These are phyloP conservation scores for Sarcophaga variegata DNA, from an alignment of 2,888 invertebrate species.

Conservation along the genomic window DNA sequence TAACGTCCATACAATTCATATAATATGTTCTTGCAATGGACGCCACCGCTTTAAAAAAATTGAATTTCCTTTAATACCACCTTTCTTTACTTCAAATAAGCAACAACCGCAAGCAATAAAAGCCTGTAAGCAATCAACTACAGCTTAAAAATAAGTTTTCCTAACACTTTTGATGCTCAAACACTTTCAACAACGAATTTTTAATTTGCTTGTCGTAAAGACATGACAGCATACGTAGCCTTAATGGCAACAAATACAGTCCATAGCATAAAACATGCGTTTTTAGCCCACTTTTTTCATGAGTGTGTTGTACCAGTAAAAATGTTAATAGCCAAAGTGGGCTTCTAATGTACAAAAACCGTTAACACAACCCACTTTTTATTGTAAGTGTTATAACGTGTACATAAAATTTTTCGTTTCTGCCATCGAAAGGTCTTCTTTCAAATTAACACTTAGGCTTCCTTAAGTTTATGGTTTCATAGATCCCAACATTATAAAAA, in stretches of 20 bases:
- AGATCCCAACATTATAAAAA: conserved; percentile 38
- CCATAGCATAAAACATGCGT: conserved; percentile 31
- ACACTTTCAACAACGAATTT: conserved; percentile 34
- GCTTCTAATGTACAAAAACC: conserved; percentile 16
- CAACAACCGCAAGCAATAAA: no score
- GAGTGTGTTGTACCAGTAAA: not conserved
- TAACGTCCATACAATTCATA: no score
- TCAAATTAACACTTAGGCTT: not conserved
- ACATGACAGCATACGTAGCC: not conserved
- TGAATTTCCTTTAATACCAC: no score
- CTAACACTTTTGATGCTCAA: no score
- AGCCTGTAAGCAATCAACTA: no score
- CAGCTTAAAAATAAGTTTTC: no score
- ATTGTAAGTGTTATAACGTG: not conserved
- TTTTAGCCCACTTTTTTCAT: conserved; percentile 67
- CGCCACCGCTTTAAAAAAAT: no score
- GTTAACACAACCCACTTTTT: conserved; percentile 54
- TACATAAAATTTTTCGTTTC: conserved; percentile 25
- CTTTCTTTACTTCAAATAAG: no score
- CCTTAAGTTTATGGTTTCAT: conserved; percentile 20
- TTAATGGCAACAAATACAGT: conserved; percentile 1
- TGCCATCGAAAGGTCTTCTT: conserved; percentile 28
- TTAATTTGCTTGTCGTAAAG: conserved; percentile 39
- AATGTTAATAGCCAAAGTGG: not conserved
- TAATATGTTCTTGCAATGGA: no score